Evolutionary conservation across 1,140 invertebrate genomes (phyloP).

Genomic region (Dendrolimus punctatus): DNA sequence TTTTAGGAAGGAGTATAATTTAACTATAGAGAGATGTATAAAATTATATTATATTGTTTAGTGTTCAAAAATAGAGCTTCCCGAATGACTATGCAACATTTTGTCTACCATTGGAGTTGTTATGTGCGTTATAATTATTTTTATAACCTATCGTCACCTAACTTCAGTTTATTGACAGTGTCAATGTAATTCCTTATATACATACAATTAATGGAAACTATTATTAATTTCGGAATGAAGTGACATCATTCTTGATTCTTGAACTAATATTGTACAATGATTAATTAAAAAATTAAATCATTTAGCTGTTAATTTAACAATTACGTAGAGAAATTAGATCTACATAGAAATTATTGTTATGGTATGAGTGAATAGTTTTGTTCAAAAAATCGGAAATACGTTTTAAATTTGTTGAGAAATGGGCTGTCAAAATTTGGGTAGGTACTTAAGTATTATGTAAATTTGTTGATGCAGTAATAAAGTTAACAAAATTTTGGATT

Average conservation of each 20-base stretch:
- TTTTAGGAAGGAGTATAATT: conserved; percentile 51
- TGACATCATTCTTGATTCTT: too few species aligned
- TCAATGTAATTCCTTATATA: neutral
- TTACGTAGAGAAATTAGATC: too few species aligned
- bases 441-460: conserved; percentile 27
- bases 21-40: conserved; percentile 54
- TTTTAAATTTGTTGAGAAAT: conserved; percentile 14
- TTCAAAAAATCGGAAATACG: neutral
- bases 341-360: conserved; percentile 3
- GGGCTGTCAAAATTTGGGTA: conserved; percentile 30
- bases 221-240: too few species aligned
- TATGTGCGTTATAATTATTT: conserved; percentile 14
- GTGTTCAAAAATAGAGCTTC: conserved; percentile 63
- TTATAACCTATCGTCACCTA: neutral
- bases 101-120: conserved; percentile 45
- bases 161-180: neutral
- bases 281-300: too few species aligned
- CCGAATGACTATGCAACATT: conserved; percentile 38
- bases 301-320: too few species aligned
- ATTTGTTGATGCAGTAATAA: conserved; percentile 31
- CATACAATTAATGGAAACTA: neutral
- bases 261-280: too few species aligned
- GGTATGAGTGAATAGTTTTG: conserved; percentile 19
- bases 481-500: conserved; percentile 28
- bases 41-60: conserved; percentile 50